A percentile compares a stretch with the other conserved stretches of the same genome.
Evolutionary conservation across 1,140 invertebrate genomes (phyloP).

Genomic region (Homarus americanus): DNA sequence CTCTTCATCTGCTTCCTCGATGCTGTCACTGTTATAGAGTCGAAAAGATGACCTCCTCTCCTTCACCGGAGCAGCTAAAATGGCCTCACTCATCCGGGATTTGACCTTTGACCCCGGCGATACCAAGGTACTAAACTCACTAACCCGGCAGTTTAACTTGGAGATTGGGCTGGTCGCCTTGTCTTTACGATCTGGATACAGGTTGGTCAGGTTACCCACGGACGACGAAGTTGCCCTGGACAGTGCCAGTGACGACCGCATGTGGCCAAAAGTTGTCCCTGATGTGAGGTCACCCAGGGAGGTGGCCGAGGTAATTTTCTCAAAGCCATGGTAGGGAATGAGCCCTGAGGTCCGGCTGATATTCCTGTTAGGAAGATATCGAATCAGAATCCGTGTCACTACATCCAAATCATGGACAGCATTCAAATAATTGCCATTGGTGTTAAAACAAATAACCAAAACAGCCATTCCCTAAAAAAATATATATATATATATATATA

Average conservation of each 20-base stretch:
- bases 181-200: not conserved
- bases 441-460: no score
- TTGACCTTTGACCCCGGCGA: slow-evolving; percentile 15
- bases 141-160: not conserved
- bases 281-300: slow-evolving; percentile 45
- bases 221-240: slow-evolving; percentile 29
- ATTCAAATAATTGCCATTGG: no score
- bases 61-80: slow-evolving; percentile 32
- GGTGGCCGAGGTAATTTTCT: slow-evolving; percentile 33
- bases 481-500: no score
- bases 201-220: slow-evolving; percentile 19
- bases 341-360: slow-evolving; percentile 34
- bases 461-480: no score
- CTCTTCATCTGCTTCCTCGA: slow-evolving; percentile 35
- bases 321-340: not conserved
- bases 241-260: slow-evolving; percentile 4
- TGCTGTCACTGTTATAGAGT: slow-evolving; percentile 42
- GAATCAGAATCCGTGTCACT: no score
- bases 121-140: not conserved
- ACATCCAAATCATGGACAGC: no score
- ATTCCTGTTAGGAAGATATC: not conserved
- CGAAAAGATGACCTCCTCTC: slow-evolving; percentile 33
- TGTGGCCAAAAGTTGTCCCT: not conserved
- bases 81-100: slow-evolving; percentile 3
- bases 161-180: not conserved